Conservation (phyloP, 1,140 invertebrate genomes). For the Zelostemma sp. region DNA sequence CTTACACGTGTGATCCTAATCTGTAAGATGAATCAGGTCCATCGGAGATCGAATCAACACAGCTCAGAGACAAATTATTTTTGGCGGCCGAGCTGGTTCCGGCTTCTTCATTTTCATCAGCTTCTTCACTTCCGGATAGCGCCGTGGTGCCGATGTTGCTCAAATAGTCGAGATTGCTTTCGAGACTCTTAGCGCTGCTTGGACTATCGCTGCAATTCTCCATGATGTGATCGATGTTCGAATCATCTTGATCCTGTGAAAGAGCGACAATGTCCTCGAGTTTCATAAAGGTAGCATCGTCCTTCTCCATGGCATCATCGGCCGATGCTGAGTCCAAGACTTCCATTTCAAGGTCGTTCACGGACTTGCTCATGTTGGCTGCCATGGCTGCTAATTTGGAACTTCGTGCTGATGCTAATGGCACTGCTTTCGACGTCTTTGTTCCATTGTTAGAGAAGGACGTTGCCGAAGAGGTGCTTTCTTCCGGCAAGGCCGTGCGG, state of each 20-base stretch:
- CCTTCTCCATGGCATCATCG: too few relatives aligned
- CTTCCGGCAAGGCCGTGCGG: slow-evolving; percentile 2
- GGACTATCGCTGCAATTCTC: too few relatives aligned
- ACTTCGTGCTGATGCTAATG: slow-evolving; percentile 58
- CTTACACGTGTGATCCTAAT: slow-evolving; percentile 66
- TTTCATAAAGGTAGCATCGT: too few relatives aligned
- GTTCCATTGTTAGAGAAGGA: slow-evolving; percentile 29
- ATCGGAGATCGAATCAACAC: slow-evolving; percentile 49
- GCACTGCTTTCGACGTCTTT: slow-evolving; percentile 45
- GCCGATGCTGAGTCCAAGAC: too few relatives aligned
- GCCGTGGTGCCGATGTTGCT: too few relatives aligned
- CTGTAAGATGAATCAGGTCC: slow-evolving; percentile 54
- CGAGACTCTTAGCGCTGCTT: too few relatives aligned
- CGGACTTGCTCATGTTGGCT: slow-evolving; percentile 58
- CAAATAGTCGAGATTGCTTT: too few relatives aligned
- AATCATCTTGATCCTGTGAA: too few relatives aligned
- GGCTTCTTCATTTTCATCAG: slow-evolving; percentile 13
- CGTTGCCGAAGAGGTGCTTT: slow-evolving; percentile 17
- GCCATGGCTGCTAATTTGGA: slow-evolving; percentile 66
- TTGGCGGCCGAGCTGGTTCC: slow-evolving; percentile 37
- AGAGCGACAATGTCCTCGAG: too few relatives aligned
- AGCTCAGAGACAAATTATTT: slow-evolving; percentile 59
- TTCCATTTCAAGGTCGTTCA: slow-evolving; percentile 16
- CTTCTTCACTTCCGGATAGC: too few relatives aligned
- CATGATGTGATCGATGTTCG: too few relatives aligned